phyloP scores from a whole-genome alignment of 2,888 invertebrate genomes.

The Acronicta psi region DNA sequence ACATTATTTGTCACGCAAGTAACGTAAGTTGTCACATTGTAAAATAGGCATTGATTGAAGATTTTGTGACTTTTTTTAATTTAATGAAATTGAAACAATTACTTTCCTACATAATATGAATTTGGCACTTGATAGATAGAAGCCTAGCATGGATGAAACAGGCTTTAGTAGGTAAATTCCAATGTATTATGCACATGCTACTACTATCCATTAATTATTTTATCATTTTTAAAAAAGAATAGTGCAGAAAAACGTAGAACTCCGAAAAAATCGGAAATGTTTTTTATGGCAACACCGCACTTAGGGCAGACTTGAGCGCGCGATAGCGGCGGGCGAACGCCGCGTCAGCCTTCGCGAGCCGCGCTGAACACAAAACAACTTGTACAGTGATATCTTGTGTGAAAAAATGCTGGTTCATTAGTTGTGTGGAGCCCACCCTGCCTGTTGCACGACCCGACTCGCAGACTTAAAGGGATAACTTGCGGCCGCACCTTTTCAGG shows the following conservation, averaged over 20 bases:
- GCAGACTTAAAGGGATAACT: slow-evolving; percentile 41
- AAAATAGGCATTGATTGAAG: too few species aligned
- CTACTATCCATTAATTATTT: too few species aligned
- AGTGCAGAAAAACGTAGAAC: not conserved
- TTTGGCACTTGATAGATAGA: too few species aligned
- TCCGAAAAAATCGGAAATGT: not conserved
- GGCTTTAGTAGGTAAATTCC: too few species aligned
- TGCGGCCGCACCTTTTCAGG: slow-evolving; percentile 67
- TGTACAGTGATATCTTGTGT: slow-evolving; percentile 72
- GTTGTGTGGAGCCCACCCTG: slow-evolving; percentile 64
- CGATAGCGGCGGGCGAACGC: slow-evolving; percentile 83
- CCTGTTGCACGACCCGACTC: slow-evolving; percentile 71
- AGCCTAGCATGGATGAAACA: too few species aligned
- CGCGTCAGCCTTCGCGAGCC: slow-evolving; percentile 67
- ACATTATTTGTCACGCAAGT: too few species aligned
- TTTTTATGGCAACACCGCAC: slow-evolving; percentile 60
- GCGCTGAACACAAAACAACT: slow-evolving; percentile 61
- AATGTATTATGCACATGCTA: too few species aligned
- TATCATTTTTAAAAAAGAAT: too few species aligned
- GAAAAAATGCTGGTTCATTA: slow-evolving; percentile 74
- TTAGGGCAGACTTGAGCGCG: slow-evolving; percentile 79
- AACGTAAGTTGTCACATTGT: too few species aligned
- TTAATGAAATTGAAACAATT: too few species aligned
- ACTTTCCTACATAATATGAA: too few species aligned
- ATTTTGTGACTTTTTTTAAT: too few species aligned